Conservation (phyloP, 2,113 vertebrate species). For the Cyphomyrus discorhynchus region DNA sequence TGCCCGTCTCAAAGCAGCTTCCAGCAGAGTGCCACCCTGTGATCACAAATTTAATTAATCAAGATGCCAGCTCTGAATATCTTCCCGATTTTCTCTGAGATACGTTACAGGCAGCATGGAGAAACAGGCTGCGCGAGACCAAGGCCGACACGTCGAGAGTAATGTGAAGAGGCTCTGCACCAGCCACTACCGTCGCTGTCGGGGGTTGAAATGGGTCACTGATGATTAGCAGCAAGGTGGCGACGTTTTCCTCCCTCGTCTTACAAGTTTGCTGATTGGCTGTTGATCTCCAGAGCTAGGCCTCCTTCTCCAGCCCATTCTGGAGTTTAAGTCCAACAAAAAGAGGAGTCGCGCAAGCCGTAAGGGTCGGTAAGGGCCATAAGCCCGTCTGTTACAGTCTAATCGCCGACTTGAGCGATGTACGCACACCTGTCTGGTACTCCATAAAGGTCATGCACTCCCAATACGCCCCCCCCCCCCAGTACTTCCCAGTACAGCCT, state of each 20-base stretch:
- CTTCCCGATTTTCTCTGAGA: neutral
- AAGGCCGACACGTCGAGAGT: neutral
- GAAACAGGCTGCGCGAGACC: neutral
- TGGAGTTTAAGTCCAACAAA: neutral
- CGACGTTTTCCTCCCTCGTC: neutral
- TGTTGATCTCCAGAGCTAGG: neutral
- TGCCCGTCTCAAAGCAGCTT: neutral
- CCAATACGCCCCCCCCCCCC: neutral
- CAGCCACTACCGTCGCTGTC: neutral
- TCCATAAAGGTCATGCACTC: neutral
- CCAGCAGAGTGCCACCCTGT: neutral
- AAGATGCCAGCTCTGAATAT: neutral
- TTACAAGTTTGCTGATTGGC: neutral
- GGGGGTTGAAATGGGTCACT: neutral
- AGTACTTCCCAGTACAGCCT: neutral
- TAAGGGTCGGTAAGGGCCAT: neutral
- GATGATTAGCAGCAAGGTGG: neutral
- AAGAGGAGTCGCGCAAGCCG: neutral
- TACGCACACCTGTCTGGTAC: neutral
- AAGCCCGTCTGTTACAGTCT: neutral
- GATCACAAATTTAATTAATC: conserved; percentile 12
- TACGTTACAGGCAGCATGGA: neutral
- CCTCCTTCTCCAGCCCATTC: neutral
- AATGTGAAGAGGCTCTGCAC: neutral
- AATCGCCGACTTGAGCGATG: neutral